Percentiles rank a stretch among this genome's conserved stretches.
phyloP scores from a whole-genome alignment of 2,113 vertebrate species.

The Alces alces region DNA sequence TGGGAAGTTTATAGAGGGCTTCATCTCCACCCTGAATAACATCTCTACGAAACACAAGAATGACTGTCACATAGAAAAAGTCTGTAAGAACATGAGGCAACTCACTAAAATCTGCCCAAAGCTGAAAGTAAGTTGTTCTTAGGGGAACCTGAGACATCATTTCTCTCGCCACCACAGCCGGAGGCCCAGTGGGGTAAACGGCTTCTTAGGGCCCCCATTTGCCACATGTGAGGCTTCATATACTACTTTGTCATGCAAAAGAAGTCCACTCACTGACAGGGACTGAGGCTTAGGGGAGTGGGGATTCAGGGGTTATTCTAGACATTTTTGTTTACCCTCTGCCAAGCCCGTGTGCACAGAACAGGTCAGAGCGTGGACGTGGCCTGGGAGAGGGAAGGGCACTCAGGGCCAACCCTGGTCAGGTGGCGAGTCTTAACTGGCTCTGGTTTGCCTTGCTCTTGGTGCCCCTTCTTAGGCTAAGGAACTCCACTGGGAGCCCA shows the following conservation, averaged over 20 bases:
- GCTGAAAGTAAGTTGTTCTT: conserved; percentile 40
- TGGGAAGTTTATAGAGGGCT: conserved; percentile 32
- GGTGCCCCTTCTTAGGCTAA: not conserved
- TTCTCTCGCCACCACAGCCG: not conserved
- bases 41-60: not conserved
- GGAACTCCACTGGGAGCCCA: not conserved
- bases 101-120: conserved; percentile 40
- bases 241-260: not conserved
- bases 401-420: not conserved
- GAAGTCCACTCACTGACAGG: not conserved
- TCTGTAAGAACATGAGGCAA: conserved; percentile 21
- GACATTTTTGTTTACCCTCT: not conserved
- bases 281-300: not conserved
- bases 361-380: not conserved
- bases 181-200: not conserved
- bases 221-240: not conserved
- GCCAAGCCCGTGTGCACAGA: not conserved
- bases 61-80: not conserved
- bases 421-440: not conserved
- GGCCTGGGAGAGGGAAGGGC: not conserved
- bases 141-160: not conserved
- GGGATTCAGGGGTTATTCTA: not conserved
- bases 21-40: conserved; percentile 30
- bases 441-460: not conserved
- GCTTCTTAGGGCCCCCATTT: not conserved